Evolutionary conservation across 2,797 vertebrate species (phyloP).

Genomic region (Tolypeutes matacus): DNA sequence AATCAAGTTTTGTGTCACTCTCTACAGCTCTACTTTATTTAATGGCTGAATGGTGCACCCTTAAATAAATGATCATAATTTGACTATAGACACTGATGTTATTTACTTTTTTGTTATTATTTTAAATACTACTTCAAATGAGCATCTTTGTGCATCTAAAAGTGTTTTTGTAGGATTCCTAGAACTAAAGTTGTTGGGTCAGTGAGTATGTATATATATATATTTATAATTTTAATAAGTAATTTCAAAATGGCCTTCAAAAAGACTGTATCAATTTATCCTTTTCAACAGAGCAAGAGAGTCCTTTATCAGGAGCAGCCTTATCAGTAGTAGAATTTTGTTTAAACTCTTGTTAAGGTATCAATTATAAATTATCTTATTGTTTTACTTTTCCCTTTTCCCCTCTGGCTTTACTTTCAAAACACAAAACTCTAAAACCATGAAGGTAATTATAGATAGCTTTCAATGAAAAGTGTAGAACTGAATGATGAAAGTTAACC

Average conservation of each 20-base stretch:
- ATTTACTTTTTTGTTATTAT: background rate
- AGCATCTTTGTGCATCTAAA: background rate
- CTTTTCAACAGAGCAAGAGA: background rate
- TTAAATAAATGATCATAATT: background rate
- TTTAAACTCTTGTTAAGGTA: background rate
- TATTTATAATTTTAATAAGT: background rate
- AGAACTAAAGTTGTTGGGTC: constrained; percentile 1
- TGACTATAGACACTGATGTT: background rate
- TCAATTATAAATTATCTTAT: background rate
- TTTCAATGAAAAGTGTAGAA: too few species aligned
- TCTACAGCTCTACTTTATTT: background rate
- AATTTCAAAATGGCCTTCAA: background rate
- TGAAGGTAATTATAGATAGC: too few species aligned
- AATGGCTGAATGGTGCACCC: background rate
- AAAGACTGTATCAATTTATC: background rate
- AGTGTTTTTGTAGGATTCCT: background rate
- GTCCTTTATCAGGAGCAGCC: background rate
- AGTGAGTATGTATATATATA: background rate
- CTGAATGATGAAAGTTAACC: too few species aligned
- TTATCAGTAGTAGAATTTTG: constrained; percentile 27
- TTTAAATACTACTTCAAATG: background rate
- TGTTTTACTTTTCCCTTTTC: background rate
- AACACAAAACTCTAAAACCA: too few species aligned
- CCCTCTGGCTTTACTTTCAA: background rate
- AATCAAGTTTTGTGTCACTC: background rate